Percentiles rank a stretch among this genome's conserved stretches.
These are phyloP conservation scores for Papilio dardanus DNA, from an alignment of 1,140 invertebrate genomes.

Conservation along the genomic window DNA sequence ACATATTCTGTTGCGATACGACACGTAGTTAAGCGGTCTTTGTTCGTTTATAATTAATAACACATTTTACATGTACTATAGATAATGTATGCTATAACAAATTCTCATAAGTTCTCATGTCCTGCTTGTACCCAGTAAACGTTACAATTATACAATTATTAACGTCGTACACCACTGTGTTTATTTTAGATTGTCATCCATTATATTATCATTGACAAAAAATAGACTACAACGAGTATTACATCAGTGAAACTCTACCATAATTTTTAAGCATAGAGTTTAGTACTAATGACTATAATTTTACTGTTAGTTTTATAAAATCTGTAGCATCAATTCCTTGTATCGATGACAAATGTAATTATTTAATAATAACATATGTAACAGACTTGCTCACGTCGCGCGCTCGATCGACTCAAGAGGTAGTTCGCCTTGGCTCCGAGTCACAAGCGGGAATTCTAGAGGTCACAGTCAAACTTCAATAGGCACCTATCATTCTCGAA, in stretches of 20 bases:
- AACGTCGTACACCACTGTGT: neutral
- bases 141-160: neutral
- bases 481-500: neutral
- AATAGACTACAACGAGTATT: too few species aligned
- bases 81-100: neutral
- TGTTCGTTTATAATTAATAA: slow-evolving; percentile 20
- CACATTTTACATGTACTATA: neutral
- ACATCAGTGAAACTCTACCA: too few species aligned
- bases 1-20: neutral
- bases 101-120: neutral
- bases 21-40: slow-evolving; percentile 5
- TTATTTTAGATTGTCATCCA: neutral
- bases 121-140: neutral
- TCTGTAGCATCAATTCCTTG: too few species aligned
- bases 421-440: slow-evolving; percentile 3
- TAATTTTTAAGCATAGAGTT: too few species aligned
- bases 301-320: too few species aligned
- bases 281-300: too few species aligned
- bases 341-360: neutral
- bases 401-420: neutral
- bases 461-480: neutral
- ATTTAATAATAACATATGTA: neutral
- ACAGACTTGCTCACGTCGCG: neutral
- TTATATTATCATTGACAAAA: too few species aligned
- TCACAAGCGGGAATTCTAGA: neutral